These are phyloP conservation scores for Ploceus nigricollis DNA, from an alignment of 2,113 vertebrate species.

Conservation along the genomic window DNA sequence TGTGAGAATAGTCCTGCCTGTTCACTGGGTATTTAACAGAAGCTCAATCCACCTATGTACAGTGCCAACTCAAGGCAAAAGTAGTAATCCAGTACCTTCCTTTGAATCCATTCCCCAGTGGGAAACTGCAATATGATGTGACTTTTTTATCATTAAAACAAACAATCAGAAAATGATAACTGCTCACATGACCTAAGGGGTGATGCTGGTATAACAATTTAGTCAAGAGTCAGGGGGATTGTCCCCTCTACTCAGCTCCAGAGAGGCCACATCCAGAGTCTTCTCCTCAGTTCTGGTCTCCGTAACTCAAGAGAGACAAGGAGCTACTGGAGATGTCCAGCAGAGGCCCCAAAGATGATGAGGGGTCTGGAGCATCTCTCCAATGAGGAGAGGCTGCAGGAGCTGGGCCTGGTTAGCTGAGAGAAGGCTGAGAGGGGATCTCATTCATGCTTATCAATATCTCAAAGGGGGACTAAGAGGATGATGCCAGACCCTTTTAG, in stretches of 20 bases:
- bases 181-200: not conserved
- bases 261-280: not conserved
- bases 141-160: not conserved
- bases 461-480: fast-evolving
- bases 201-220: not conserved
- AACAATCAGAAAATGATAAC: not conserved
- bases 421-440: not conserved
- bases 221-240: not conserved
- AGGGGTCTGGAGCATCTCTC: not conserved
- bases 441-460: fast-evolving
- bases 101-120: not conserved
- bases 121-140: not conserved
- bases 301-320: not conserved
- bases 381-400: not conserved
- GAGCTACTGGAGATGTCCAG: not conserved
- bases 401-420: not conserved
- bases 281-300: not conserved
- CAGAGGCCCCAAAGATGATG: not conserved
- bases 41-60: not conserved
- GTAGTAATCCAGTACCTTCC: not conserved
- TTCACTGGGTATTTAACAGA: not conserved
- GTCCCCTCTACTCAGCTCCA: not conserved
- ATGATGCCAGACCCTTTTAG: not conserved
- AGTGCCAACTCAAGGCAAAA: not conserved
- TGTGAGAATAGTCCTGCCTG: not conserved